Conservation (phyloP, 2,797 vertebrate species). For the Sylvilagus floridanus region DNA sequence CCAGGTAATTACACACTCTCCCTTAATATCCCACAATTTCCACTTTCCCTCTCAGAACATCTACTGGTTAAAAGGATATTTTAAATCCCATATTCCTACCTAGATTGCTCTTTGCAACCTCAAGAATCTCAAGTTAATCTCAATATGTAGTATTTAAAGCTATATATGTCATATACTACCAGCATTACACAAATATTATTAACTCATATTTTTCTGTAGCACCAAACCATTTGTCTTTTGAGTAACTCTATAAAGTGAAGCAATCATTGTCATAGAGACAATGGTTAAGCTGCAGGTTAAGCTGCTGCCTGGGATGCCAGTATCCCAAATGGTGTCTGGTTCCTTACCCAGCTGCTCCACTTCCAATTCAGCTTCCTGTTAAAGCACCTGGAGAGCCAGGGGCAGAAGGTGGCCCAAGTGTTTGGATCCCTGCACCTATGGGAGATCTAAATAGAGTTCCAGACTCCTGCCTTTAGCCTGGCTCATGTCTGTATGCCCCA, state of each 20-base stretch:
- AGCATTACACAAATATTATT: background rate
- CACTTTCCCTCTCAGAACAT: background rate
- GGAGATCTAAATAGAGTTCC: too few species aligned
- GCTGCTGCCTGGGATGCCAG: too few species aligned
- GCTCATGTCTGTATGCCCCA: too few species aligned
- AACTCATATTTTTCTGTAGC: background rate
- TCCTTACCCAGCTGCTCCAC: too few species aligned
- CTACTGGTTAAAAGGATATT: background rate
- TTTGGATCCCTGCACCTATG: too few species aligned
- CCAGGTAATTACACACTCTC: conserved; percentile 1
- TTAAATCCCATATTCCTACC: background rate
- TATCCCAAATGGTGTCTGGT: too few species aligned
- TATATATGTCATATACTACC: background rate
- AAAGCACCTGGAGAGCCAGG: too few species aligned
- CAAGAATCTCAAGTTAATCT: background rate
- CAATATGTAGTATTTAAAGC: background rate
- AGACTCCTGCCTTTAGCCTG: too few species aligned
- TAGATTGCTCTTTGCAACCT: background rate
- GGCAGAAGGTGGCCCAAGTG: too few species aligned
- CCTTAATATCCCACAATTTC: background rate
- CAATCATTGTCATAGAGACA: background rate
- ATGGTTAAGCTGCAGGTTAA: too few species aligned
- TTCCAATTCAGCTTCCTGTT: too few species aligned
- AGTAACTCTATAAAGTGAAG: background rate
- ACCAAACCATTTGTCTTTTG: background rate